These are phyloP conservation scores for Bombylius major DNA, from an alignment of 2,888 invertebrate species.

Conservation along the genomic window DNA sequence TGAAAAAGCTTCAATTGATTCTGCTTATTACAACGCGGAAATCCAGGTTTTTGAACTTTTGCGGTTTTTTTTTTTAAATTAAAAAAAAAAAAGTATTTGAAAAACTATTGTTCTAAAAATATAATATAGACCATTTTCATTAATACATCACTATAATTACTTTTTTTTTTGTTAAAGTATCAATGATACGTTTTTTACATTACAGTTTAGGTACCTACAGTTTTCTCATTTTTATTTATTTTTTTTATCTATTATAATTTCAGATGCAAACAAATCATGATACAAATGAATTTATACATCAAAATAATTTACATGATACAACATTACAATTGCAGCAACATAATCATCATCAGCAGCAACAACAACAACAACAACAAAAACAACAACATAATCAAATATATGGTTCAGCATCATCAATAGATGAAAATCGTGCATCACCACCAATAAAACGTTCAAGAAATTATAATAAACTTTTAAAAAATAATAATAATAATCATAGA, in stretches of 20 bases:
- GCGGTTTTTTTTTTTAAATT: too few relatives aligned
- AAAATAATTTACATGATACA: not conserved
- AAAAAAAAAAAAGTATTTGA: too few relatives aligned
- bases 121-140: too few relatives aligned
- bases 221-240: not conserved
- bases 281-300: conserved; percentile 2
- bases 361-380: conserved; percentile 25
- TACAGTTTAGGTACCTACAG: too few relatives aligned
- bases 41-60: too few relatives aligned
- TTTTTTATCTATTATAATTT: not conserved
- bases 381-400: conserved; percentile 14
- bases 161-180: too few relatives aligned
- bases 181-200: too few relatives aligned
- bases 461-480: conserved; percentile 8
- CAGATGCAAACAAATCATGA: conserved; percentile 3
- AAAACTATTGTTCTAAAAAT: too few relatives aligned
- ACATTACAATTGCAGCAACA: conserved; percentile 42
- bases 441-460: conserved; percentile 19
- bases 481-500: conserved; percentile 10
- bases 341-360: conserved; percentile 21
- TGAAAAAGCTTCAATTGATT: too few relatives aligned
- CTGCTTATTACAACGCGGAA: too few relatives aligned
- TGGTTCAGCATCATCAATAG: conserved; percentile 5
- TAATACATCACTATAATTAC: too few relatives aligned
- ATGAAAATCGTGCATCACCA: conserved; percentile 16